These are phyloP conservation scores for Labrus mixtus DNA, from an alignment of 2,113 vertebrate species.

Conservation along the genomic window DNA sequence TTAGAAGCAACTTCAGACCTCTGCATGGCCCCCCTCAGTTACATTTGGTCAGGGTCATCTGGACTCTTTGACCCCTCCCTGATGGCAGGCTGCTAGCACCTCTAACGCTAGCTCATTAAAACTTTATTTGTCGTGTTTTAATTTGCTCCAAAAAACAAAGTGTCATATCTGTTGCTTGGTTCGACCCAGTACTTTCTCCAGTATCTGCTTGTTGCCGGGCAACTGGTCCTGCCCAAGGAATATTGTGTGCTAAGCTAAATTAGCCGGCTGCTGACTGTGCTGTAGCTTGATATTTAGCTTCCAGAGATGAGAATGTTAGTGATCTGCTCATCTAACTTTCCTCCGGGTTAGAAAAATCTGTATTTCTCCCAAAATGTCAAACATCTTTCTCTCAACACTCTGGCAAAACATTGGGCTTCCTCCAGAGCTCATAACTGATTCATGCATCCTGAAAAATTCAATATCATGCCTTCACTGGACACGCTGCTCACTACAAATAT, in stretches of 20 bases:
- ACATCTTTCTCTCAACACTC: constrained; percentile 1
- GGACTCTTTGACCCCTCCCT: too few relatives aligned
- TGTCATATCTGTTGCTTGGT: neutral
- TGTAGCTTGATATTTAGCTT: neutral
- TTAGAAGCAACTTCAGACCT: neutral
- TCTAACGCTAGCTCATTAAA: neutral
- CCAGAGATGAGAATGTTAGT: neutral
- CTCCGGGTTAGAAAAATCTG: neutral
- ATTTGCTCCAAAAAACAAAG: neutral
- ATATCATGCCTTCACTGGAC: neutral
- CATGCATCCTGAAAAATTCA: neutral
- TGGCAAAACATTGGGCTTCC: neutral
- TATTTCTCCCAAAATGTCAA: constrained; percentile 1
- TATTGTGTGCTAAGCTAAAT: neutral
- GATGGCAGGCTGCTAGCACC: too few relatives aligned
- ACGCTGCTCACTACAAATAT: neutral
- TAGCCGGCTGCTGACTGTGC: neutral
- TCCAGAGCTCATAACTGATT: constrained; percentile 1
- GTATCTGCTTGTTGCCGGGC: neutral
- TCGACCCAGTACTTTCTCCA: neutral
- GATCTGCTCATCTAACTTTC: neutral
- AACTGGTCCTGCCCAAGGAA: neutral
- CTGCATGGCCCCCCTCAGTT: neutral
- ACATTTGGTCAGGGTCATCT: too few relatives aligned
- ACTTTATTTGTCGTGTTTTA: neutral